Conservation (phyloP, 1,140 invertebrate species). For the Pemphigus obesinymphae region DNA sequence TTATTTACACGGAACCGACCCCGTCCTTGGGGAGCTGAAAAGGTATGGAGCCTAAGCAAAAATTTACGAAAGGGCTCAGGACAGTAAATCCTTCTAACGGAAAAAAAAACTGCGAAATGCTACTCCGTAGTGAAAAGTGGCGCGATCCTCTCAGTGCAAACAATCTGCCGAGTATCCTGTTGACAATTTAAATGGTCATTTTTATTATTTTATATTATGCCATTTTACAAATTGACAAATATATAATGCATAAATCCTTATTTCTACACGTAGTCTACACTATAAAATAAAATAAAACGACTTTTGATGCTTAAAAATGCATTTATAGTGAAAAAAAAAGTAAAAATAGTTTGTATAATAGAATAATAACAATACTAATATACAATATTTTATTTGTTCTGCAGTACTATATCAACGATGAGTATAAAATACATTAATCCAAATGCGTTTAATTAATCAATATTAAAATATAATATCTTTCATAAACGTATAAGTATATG, state of each 20-base stretch:
- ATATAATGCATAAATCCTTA: no score
- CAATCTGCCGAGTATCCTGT: background rate
- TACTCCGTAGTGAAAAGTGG: background rate
- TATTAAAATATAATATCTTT: no score
- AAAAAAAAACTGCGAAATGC: background rate
- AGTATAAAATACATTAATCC: no score
- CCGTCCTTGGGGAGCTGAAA: slow-evolving; percentile 20
- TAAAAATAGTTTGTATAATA: background rate
- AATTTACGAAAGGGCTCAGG: background rate
- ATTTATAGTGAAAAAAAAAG: background rate
- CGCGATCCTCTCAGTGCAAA: background rate
- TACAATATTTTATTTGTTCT: background rate
- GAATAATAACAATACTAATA: background rate
- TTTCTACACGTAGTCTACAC: no score
- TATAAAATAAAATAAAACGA: no score
- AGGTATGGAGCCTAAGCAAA: slow-evolving; percentile 2
- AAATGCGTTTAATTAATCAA: no score
- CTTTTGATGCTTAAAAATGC: no score
- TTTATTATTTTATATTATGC: background rate
- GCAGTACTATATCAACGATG: no score
- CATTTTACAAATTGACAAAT: no score
- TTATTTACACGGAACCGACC: slow-evolving; percentile 23
- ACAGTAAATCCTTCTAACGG: slow-evolving; percentile 4
- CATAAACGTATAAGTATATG: no score
- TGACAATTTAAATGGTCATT: background rate